A percentile compares a stretch with the other conserved stretches of the same genome.
These are phyloP conservation scores for Corynorhinus townsendii DNA, from an alignment of 2,113 vertebrate genomes.

Conservation along the genomic window DNA sequence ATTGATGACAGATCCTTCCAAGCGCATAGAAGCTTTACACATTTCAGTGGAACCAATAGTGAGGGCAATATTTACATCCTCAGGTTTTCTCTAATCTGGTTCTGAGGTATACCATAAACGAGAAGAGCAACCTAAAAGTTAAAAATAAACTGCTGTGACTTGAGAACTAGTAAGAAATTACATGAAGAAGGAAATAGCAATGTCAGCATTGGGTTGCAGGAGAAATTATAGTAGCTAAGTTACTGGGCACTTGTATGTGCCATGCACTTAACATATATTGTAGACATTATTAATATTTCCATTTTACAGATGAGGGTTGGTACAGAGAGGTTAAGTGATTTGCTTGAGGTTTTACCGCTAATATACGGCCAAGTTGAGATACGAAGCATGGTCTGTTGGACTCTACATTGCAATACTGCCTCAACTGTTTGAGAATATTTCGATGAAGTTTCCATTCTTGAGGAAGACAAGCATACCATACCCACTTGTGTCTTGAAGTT, in stretches of 20 bases:
- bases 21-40: neutral
- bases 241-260: neutral
- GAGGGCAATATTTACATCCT: neutral
- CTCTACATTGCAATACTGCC: neutral
- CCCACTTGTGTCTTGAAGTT: neutral
- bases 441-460: constrained; percentile 11
- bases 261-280: neutral
- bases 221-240: neutral
- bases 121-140: constrained; percentile 2
- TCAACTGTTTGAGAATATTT: constrained; percentile 13
- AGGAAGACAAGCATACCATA: constrained; percentile 1
- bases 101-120: neutral
- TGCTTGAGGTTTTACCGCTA: neutral
- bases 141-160: neutral
- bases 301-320: neutral
- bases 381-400: neutral
- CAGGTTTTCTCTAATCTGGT: neutral
- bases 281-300: neutral
- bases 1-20: neutral
- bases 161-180: neutral
- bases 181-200: neutral
- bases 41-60: neutral
- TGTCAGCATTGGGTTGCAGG: neutral
- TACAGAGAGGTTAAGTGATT: neutral
- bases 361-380: neutral